Evolutionary conservation across 2,888 invertebrate genomes (phyloP).

Genomic region (Morinoia aosen): DNA sequence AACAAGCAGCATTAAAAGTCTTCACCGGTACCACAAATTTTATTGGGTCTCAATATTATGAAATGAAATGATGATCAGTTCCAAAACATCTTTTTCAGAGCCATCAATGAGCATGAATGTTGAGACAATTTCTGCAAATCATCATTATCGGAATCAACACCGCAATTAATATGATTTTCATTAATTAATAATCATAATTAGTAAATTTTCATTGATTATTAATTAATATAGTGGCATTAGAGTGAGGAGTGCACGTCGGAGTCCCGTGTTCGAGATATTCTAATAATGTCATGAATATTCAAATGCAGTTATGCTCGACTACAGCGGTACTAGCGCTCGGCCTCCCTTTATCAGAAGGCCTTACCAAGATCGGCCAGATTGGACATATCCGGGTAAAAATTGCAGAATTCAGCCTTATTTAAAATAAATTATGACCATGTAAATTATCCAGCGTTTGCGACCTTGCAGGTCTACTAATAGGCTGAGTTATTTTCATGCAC

Average conservation of each 20-base stretch:
- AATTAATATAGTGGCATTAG: background rate
- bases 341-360: background rate
- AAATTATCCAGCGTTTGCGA: too few species aligned
- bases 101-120: background rate
- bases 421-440: too few species aligned
- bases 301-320: background rate
- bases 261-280: background rate
- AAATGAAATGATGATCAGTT: background rate
- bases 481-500: too few species aligned
- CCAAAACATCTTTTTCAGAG: background rate
- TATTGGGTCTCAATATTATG: background rate
- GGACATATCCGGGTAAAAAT: too few species aligned
- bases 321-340: background rate
- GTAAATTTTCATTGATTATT: background rate
- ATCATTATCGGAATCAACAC: background rate
- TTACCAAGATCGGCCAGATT: too few species aligned
- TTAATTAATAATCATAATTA: too few species aligned
- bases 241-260: background rate
- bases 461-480: too few species aligned
- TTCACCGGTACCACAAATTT: background rate
- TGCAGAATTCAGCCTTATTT: too few species aligned
- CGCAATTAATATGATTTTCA: too few species aligned
- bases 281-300: background rate
- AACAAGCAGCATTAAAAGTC: background rate
- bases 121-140: background rate